These are phyloP conservation scores for Sogatella furcifera DNA, from an alignment of 1,140 invertebrate genomes.

Conservation along the genomic window DNA sequence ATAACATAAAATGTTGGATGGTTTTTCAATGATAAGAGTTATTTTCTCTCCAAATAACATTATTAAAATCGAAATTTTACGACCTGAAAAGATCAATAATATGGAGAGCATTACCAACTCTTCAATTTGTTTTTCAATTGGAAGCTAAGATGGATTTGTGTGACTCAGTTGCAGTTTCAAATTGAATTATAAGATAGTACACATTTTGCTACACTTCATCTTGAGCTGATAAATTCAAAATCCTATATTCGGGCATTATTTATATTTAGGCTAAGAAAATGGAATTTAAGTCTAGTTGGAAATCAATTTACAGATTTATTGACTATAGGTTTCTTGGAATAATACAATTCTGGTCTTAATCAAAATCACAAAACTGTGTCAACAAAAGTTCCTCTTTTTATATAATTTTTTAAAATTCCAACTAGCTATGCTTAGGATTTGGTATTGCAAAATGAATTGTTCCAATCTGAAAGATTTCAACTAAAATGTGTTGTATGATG, in stretches of 20 bases:
- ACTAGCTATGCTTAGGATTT: constrained; percentile 1
- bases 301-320: neutral
- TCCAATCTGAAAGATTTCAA: neutral
- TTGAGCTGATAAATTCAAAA: constrained; percentile 17
- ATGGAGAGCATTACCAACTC: too few species aligned
- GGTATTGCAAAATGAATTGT: constrained; percentile 3
- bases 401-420: neutral
- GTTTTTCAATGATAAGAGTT: too few species aligned
- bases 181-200: neutral
- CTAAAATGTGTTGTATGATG: constrained; percentile 10
- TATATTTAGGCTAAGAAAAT: constrained; percentile 15
- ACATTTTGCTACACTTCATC: neutral
- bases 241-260: constrained; percentile 17
- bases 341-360: too few species aligned
- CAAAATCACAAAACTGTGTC: too few species aligned
- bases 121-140: too few species aligned
- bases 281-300: constrained; percentile 18
- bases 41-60: too few species aligned
- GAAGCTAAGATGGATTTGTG: neutral
- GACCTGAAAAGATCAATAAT: too few species aligned
- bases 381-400: too few species aligned
- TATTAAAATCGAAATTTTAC: too few species aligned
- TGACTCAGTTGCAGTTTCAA: neutral
- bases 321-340: too few species aligned
- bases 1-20: too few species aligned